These are phyloP conservation scores for Nothobranchius furzeri DNA, from an alignment of 2,113 vertebrate genomes.

Conservation along the genomic window DNA sequence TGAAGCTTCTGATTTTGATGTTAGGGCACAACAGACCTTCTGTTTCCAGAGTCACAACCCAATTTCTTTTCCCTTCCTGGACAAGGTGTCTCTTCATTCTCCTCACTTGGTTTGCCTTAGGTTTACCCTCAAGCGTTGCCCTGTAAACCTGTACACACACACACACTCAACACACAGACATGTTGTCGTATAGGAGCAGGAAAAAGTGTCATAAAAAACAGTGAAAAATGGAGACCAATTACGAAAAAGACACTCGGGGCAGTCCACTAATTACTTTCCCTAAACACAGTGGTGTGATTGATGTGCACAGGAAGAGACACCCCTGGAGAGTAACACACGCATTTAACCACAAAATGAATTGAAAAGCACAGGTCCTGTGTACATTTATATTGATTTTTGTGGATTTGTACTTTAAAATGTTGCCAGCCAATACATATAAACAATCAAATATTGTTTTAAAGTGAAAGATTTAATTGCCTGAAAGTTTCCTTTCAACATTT, in stretches of 20 bases:
- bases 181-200: constrained; percentile 41
- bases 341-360: not conserved
- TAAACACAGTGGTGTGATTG: constrained; percentile 66
- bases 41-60: not conserved
- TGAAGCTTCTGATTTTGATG: not conserved
- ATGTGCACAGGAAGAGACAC: constrained; percentile 54
- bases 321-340: constrained; percentile 15
- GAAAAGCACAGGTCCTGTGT: constrained; percentile 5
- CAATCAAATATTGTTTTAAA: not conserved
- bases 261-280: constrained; percentile 69
- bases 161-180: not conserved
- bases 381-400: not conserved
- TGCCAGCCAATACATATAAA: too few relatives aligned
- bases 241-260: constrained; percentile 57
- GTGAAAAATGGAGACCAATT: constrained; percentile 57
- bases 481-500: constrained; percentile 25
- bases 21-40: not conserved
- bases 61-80: not conserved
- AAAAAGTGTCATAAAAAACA: constrained; percentile 42
- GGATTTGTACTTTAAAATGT: too few relatives aligned
- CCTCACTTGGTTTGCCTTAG: constrained; percentile 1
- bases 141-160: constrained; percentile 1
- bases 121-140: not conserved
- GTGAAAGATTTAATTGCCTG: constrained; percentile 22
- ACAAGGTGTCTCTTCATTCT: constrained; percentile 23